Evolutionary conservation across 2,888 invertebrate species (phyloP).

Genomic region (Nudaria mundana): DNA sequence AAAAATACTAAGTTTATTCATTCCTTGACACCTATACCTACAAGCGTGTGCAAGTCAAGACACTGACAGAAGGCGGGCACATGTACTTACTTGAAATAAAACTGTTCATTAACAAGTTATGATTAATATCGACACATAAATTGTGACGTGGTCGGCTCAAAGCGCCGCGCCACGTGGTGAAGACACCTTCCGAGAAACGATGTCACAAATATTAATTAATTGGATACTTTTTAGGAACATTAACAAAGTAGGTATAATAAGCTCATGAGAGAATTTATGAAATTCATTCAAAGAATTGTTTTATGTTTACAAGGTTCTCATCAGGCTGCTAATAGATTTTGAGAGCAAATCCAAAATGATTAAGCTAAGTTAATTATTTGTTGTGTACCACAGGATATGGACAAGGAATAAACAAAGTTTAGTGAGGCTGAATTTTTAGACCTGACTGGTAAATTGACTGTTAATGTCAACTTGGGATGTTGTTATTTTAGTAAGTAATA

Average conservation of each 20-base stretch:
- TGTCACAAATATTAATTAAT: constrained; percentile 27
- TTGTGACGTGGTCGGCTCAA: constrained; percentile 50
- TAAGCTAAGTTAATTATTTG: too few species aligned
- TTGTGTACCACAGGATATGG: too few species aligned
- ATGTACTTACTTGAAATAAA: constrained; percentile 31
- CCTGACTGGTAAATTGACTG: too few species aligned
- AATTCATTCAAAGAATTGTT: constrained; percentile 7
- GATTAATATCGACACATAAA: constrained; percentile 67
- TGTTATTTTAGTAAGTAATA: too few species aligned
- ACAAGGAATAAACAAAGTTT: too few species aligned
- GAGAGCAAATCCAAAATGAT: not conserved
- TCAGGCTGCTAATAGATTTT: too few species aligned
- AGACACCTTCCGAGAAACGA: constrained; percentile 59
- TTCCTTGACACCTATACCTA: too few species aligned
- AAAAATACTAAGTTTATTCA: too few species aligned
- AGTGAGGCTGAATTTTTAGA: too few species aligned
- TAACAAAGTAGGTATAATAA: constrained; percentile 17
- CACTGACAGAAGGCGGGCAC: constrained; percentile 14
- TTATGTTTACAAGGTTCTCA: not conserved
- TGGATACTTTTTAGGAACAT: constrained; percentile 25
- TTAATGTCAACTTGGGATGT: too few species aligned
- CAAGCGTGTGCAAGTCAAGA: constrained; percentile 2
- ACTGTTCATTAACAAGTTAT: constrained; percentile 52
- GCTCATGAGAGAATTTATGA: constrained; percentile 2
- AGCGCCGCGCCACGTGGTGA: constrained; percentile 41